phyloP scores from a whole-genome alignment of 2,113 vertebrate species.

The Neopipo cinnamomea region DNA sequence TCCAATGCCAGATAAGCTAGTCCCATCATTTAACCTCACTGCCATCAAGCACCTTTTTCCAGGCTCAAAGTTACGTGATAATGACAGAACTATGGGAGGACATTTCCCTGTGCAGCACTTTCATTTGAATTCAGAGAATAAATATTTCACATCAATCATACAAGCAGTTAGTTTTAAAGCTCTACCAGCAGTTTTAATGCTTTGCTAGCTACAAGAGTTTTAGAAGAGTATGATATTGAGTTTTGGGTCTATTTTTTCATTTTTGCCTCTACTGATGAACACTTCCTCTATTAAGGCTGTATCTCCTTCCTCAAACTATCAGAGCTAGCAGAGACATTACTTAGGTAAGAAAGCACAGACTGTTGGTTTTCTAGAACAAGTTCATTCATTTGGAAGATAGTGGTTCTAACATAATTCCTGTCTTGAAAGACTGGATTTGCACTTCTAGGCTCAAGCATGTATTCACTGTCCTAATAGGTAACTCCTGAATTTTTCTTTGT shows the following conservation, averaged over 20 bases:
- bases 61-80: background rate
- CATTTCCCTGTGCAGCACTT: background rate
- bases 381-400: background rate
- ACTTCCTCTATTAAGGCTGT: background rate
- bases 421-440: background rate
- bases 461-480: background rate
- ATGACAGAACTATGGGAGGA: background rate
- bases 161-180: background rate
- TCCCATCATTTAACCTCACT: background rate
- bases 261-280: background rate
- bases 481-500: background rate
- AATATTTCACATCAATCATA: background rate
- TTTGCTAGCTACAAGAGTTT: background rate
- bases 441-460: background rate
- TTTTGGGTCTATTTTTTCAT: background rate
- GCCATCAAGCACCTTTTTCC: background rate
- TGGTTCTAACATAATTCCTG: background rate
- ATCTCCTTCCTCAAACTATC: background rate
- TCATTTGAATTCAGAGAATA: background rate
- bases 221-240: background rate
- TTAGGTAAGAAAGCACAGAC: background rate
- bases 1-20: background rate
- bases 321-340: background rate
- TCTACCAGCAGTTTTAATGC: background rate
- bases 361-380: background rate